Percentiles rank a stretch among this genome's conserved stretches.
Evolutionary conservation across 1,140 invertebrate genomes (phyloP).

Genomic region (Magallana ariakensis): DNA sequence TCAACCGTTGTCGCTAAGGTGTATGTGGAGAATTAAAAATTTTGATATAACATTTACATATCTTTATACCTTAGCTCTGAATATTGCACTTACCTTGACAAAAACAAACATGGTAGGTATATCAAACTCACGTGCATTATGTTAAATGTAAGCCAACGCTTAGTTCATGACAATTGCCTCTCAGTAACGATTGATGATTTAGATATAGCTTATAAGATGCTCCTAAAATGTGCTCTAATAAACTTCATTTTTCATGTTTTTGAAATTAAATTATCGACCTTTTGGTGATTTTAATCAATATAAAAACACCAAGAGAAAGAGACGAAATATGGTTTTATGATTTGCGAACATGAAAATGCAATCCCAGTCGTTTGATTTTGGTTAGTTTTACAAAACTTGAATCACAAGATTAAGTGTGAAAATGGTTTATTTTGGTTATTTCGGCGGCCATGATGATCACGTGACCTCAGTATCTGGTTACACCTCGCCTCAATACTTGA

Average conservation of each 20-base stretch:
- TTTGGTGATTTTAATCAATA: not conserved
- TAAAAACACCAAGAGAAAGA: not conserved
- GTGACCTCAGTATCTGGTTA: constrained; percentile 4
- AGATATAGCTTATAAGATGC: not conserved
- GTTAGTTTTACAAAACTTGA: constrained; percentile 19
- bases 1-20: constrained; percentile 30
- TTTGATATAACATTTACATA: constrained; percentile 39
- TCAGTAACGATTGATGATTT: not conserved
- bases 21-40: constrained; percentile 41
- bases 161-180: not conserved
- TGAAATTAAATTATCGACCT: constrained; percentile 23
- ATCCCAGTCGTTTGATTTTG: not conserved
- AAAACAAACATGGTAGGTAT: constrained; percentile 7
- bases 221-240: not conserved
- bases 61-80: not conserved
- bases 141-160: not conserved
- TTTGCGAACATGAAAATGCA: not conserved
- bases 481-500: not conserved
- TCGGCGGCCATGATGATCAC: constrained; percentile 11
- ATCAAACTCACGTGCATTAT: not conserved
- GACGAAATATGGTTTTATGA: not conserved
- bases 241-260: constrained; percentile 1
- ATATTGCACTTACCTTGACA: constrained; percentile 23
- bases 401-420: constrained; percentile 7
- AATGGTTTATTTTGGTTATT: constrained; percentile 35